phyloP scores from a whole-genome alignment of 2,113 vertebrate genomes.

The Ochotona curzoniae region DNA sequence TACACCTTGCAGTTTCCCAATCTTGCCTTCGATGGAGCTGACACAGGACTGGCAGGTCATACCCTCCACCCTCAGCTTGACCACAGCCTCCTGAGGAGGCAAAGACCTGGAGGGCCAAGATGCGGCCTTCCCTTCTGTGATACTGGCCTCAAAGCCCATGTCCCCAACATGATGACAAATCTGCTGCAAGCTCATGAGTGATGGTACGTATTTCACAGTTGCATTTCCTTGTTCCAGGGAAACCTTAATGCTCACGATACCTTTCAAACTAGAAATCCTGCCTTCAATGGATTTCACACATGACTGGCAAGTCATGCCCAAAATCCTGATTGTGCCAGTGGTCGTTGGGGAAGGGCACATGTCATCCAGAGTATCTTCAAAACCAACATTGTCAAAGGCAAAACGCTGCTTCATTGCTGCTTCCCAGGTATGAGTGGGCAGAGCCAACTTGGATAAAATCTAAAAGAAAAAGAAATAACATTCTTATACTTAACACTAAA shows the following conservation, averaged over 20 bases:
- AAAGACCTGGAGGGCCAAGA: conserved; percentile 56
- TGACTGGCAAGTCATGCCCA: conserved; percentile 86
- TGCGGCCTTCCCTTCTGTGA: conserved; percentile 70
- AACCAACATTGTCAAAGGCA: conserved; percentile 92
- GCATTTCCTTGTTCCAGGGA: conserved; percentile 83
- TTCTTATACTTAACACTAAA: conserved; percentile 36
- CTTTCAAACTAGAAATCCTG: conserved; percentile 86
- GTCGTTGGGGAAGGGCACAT: conserved; percentile 62
- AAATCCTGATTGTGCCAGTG: conserved; percentile 82
- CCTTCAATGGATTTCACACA: conserved; percentile 85
- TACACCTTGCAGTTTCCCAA: conserved; percentile 90
- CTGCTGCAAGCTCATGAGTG: conserved; percentile 82
- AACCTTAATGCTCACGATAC: conserved; percentile 85
- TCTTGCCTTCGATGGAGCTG: conserved; percentile 88
- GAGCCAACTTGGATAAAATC: conserved; percentile 81
- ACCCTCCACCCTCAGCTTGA: conserved; percentile 91
- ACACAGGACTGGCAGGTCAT: conserved; percentile 96
- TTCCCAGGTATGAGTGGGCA: conserved; percentile 56
- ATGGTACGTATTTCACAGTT: conserved; percentile 85
- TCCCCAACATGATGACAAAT: conserved; percentile 88
- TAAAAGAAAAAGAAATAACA: conserved; percentile 74
- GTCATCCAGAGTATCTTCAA: conserved; percentile 85
- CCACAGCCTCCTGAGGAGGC: conserved; percentile 75
- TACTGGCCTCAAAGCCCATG: conserved; percentile 86
- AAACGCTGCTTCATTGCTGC: conserved; percentile 82